These are phyloP conservation scores for Tor tambroides DNA, from an alignment of 2,113 vertebrate genomes.

Conservation along the genomic window DNA sequence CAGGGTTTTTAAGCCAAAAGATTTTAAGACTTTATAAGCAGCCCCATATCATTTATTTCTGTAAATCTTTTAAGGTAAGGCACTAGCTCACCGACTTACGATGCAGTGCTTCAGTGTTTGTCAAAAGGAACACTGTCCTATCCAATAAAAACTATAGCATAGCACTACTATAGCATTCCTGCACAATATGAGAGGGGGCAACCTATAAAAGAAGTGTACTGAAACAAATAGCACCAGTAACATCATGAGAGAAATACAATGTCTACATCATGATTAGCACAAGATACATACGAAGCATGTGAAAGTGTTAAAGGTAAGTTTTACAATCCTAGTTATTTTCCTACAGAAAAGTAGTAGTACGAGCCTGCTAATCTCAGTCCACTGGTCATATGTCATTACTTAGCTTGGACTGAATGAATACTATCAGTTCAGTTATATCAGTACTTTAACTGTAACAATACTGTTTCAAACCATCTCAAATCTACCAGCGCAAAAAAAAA, in stretches of 20 bases:
- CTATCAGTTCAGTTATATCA: conserved; percentile 11
- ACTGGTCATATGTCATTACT: neutral
- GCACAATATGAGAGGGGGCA: neutral
- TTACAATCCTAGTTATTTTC: conserved; percentile 23
- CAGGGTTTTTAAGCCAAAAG: neutral
- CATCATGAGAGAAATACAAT: conserved; percentile 26
- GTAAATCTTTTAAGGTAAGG: neutral
- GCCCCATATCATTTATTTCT: neutral
- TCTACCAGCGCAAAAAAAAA: conserved; percentile 45
- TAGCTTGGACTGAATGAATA: neutral
- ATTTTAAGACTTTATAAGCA: neutral
- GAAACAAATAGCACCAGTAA: conserved; percentile 47
- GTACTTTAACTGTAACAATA: conserved; percentile 32
- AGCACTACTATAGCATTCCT: neutral
- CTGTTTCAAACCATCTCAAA: conserved; percentile 14
- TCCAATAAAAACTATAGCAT: neutral
- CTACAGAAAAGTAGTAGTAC: neutral
- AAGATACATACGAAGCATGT: conserved; percentile 13
- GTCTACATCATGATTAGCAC: conserved; percentile 8
- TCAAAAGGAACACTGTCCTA: neutral
- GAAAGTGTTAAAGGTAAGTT: conserved; percentile 5
- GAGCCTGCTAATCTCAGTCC: neutral
- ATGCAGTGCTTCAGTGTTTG: neutral
- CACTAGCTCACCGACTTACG: neutral
- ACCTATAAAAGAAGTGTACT: conserved; percentile 3